phyloP scores from a whole-genome alignment of 2,888 invertebrate genomes.

The Coleophora deauratella region DNA sequence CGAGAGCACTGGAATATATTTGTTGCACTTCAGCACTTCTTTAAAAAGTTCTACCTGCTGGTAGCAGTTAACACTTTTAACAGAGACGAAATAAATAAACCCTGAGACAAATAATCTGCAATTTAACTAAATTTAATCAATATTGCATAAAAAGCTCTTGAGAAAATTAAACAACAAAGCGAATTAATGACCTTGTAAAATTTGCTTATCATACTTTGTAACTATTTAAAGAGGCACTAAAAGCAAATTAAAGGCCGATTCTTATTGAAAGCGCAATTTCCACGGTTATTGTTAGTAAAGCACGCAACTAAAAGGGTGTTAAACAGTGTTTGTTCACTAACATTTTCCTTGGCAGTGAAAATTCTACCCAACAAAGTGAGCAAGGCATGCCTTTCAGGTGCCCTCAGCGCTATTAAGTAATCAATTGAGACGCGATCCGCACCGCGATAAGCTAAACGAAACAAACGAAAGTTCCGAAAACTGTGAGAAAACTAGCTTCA shows the following conservation, averaged over 20 bases:
- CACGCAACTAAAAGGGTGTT: conserved; percentile 19
- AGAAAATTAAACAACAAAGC: too few relatives aligned
- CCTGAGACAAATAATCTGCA: too few relatives aligned
- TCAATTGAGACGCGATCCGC: conserved; percentile 34
- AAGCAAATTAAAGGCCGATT: conserved; percentile 10
- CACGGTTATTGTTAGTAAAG: conserved; percentile 19
- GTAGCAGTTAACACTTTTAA: too few relatives aligned
- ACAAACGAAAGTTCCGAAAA: conserved; percentile 19
- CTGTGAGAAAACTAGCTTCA: not conserved
- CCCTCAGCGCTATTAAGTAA: conserved; percentile 33
- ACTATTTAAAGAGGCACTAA: not conserved
- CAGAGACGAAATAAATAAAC: too few relatives aligned
- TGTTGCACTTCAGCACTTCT: too few relatives aligned
- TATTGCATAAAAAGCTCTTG: too few relatives aligned
- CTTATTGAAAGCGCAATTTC: conserved; percentile 9
- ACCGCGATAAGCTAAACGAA: conserved; percentile 33
- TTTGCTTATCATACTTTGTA: not conserved
- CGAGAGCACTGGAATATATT: conserved; percentile 26
- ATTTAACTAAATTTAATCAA: too few relatives aligned
- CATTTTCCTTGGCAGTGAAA: conserved; percentile 21
- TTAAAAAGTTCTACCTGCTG: too few relatives aligned
- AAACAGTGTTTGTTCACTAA: conserved; percentile 16
- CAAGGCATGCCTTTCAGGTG: conserved; percentile 24
- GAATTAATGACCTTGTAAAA: not conserved
- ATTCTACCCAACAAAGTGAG: conserved; percentile 26